Evolutionary conservation across 2,888 invertebrate genomes (phyloP).

Genomic region (Drosophila seclusa): DNA sequence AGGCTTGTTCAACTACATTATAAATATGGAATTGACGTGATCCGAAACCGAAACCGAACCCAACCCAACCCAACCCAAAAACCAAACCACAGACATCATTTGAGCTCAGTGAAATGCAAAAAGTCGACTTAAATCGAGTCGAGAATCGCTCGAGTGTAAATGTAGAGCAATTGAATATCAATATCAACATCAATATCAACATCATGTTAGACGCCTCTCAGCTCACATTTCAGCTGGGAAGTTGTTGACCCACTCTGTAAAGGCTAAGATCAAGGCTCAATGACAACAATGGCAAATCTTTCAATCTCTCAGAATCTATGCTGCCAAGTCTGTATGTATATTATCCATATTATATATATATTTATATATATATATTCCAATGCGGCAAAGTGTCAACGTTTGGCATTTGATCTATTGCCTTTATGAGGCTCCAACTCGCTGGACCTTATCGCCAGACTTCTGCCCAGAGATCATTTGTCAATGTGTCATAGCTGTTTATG

Average conservation of each 20-base stretch:
- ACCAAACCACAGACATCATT: conserved; percentile 68
- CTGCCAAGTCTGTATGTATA: background rate
- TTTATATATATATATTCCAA: conserved; percentile 2
- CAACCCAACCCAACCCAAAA: conserved; percentile 44
- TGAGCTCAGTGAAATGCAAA: conserved; percentile 54
- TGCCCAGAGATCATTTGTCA: conserved; percentile 72
- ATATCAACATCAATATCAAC: conserved; percentile 52
- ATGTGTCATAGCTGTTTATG: conserved; percentile 53
- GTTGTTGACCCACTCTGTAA: conserved; percentile 69
- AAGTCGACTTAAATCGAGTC: conserved; percentile 14
- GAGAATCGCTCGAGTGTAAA: conserved; percentile 54
- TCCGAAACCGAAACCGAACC: conserved; percentile 11
- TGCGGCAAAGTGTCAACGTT: conserved; percentile 44
- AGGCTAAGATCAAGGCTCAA: conserved; percentile 58
- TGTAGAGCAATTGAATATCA: conserved; percentile 63
- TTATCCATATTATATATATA: background rate
- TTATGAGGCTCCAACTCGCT: conserved; percentile 12
- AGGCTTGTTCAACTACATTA: conserved; percentile 16
- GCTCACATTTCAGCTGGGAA: conserved; percentile 47
- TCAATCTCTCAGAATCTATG: conserved; percentile 1
- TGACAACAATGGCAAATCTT: conserved; percentile 34
- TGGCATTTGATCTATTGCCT: conserved; percentile 50
- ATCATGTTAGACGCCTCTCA: conserved; percentile 31
- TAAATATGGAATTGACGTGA: conserved; percentile 26
- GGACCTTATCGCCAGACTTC: conserved; percentile 53